Evolutionary conservation across 1,140 invertebrate genomes (phyloP).

Genomic region (Orchesella cincta): DNA sequence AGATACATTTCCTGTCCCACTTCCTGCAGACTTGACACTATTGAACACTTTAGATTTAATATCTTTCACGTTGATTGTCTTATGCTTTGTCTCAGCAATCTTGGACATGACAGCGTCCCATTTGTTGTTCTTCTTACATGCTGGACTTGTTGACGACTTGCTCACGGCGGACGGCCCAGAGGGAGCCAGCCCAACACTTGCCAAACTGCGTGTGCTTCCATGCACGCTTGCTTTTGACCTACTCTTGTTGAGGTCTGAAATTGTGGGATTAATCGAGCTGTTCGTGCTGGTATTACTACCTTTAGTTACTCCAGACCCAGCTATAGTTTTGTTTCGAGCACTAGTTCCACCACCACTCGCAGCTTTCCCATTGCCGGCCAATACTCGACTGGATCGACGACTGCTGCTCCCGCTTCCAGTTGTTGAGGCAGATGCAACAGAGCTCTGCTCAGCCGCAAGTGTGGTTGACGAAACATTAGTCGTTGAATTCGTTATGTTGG

Average conservation of each 20-base stretch:
- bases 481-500: not conserved
- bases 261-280: not conserved
- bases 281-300: not conserved
- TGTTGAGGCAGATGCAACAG: not conserved
- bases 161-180: not conserved
- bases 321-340: not conserved
- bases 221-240: slow-evolving; percentile 7
- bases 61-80: slow-evolving; percentile 14
- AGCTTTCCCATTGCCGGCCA: not conserved
- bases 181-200: slow-evolving; percentile 16
- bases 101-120: slow-evolving; percentile 43
- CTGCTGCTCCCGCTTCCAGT: not conserved
- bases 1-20: not conserved
- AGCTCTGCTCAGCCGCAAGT: not conserved
- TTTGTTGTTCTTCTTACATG: slow-evolving; percentile 37
- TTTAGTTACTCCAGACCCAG: not conserved
- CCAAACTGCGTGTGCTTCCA: slow-evolving; percentile 30
- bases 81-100: slow-evolving; percentile 26
- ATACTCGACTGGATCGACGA: not conserved
- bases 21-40: not conserved
- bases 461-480: not conserved
- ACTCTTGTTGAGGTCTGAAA: not conserved
- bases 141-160: not conserved
- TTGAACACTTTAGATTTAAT: slow-evolving; percentile 16
- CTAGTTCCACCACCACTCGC: not conserved